Percentiles rank a stretch among this genome's conserved stretches.
Evolutionary conservation across 2,888 invertebrate species (phyloP).

Genomic region (Anaspis maculata): DNA sequence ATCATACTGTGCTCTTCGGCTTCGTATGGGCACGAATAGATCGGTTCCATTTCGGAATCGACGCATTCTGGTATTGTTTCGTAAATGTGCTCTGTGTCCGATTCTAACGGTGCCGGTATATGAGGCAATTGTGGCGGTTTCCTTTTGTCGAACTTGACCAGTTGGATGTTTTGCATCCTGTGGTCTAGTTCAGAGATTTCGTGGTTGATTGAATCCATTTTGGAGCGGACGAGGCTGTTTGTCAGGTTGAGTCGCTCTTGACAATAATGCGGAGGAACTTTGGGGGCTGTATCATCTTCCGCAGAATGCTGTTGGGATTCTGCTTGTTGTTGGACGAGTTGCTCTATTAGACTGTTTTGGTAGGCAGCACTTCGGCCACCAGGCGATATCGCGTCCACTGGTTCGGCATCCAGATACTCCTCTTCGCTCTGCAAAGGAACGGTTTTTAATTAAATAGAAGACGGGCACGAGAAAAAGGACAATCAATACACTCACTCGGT

Average conservation of each 20-base stretch:
- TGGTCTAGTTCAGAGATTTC: slow-evolving; percentile 49
- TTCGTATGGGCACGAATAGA: slow-evolving; percentile 57
- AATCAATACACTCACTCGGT: slow-evolving; percentile 39
- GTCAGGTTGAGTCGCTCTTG: slow-evolving; percentile 34
- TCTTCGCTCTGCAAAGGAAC: slow-evolving; percentile 28
- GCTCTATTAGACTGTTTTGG: slow-evolving; percentile 46
- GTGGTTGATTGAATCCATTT: slow-evolving; percentile 43
- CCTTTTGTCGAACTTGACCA: slow-evolving; percentile 41
- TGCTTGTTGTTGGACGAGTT: slow-evolving; percentile 41
- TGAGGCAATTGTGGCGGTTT: slow-evolving; percentile 31
- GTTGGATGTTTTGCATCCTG: slow-evolving; percentile 52
- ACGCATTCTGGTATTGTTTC: slow-evolving; percentile 55
- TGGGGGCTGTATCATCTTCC: slow-evolving; percentile 27
- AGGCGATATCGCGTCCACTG: slow-evolving; percentile 25
- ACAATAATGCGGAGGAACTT: slow-evolving; percentile 36
- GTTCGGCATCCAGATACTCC: slow-evolving; percentile 29
- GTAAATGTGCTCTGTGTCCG: slow-evolving; percentile 56
- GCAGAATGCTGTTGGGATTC: slow-evolving; percentile 21
- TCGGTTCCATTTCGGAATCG: slow-evolving; percentile 51
- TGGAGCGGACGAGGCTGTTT: slow-evolving; percentile 34
- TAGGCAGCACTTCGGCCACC: slow-evolving; percentile 36
- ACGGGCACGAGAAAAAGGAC: not conserved
- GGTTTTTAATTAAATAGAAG: no score
- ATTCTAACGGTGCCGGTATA: slow-evolving; percentile 36
- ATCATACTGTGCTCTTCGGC: slow-evolving; percentile 32